Base-by-base conservation (phyloP, 1,140 invertebrate species). In the Drosophila kepulauana region DNA sequence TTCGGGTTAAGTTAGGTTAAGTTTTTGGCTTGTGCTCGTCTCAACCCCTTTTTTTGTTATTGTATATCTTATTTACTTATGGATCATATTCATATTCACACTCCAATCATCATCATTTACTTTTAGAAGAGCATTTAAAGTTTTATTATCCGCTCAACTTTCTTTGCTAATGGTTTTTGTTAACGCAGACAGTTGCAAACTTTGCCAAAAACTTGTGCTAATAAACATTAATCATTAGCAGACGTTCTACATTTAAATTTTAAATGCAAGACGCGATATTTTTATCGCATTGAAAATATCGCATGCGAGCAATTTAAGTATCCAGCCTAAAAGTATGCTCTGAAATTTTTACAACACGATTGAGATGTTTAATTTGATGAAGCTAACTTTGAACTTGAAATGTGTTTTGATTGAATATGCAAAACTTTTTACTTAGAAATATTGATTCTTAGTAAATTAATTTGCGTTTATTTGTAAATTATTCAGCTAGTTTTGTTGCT, bases 1-100 rank as follows among this genome's bases (percentile, higher is more conserved):
- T 79, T 80, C 64, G 77, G 68, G 81, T 84, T 85, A 84, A 77
- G 81, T 79, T 72, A 38, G 75, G 64, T 70, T 59, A 64, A 57
- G 63, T 54, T 81, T 46, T 59, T 75, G 64, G 73, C 61, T 74
- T 59, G 68, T 54, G 59, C 45, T 56, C 54, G 33, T 38, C 5
- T 5, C 54, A 57, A 15, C 33, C 54, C 54, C 30, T 38, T 57
- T 38, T 57, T 38, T 13, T 56, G 7, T 15, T 6, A 5, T 20
- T 38, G n/a, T 43, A 43, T 13, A 5, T 46, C 46, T 49, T 49
- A 16, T 49, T 43, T n/a, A 43, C 8, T n/a, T n/a, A 3, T 5
- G 13, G 15, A 54, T 54, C 28, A 54, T 54, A 20, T 57, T 58
- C 3, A 5, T 43, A 13, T 43, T 13, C n/a, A n/a, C 38, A 41